Conservation (phyloP, 2,888 invertebrate genomes). For the Acronicta leporina region DNA sequence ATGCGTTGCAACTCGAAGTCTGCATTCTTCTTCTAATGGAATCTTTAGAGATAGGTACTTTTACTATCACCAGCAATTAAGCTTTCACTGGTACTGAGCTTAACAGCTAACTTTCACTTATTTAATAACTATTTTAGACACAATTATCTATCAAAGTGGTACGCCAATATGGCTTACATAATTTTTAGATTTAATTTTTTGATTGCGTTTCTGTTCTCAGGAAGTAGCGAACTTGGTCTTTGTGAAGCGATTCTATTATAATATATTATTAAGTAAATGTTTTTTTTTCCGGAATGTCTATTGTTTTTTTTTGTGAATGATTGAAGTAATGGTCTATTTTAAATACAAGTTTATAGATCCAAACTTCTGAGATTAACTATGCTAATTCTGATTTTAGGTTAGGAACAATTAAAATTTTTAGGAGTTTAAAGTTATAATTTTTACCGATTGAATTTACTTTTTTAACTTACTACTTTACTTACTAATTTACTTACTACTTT, state of each 20-base stretch:
- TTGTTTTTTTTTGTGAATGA: constrained; percentile 1
- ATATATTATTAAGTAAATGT: neutral
- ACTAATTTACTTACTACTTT: no score
- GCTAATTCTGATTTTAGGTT: no score
- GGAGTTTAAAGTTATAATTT: no score
- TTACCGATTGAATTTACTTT: no score
- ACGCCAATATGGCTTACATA: constrained; percentile 23
- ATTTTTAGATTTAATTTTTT: constrained; percentile 12
- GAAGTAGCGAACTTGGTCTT: constrained; percentile 5
- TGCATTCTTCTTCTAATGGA: constrained; percentile 1
- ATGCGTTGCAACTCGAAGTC: no score
- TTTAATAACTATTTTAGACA: constrained; percentile 25
- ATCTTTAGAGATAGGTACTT: constrained; percentile 30
- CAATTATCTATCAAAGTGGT: constrained; percentile 28
- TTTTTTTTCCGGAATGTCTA: neutral
- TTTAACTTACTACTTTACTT: no score
- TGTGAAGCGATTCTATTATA: neutral
- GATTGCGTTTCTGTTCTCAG: neutral
- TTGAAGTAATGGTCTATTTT: neutral
- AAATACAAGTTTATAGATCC: neutral
- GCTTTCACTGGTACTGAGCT: constrained; percentile 38
- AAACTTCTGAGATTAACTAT: neutral
- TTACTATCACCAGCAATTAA: constrained; percentile 25
- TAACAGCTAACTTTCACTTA: constrained; percentile 39
- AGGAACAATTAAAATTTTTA: no score